Conservation (phyloP, 2,113 vertebrate genomes). For the Sorex araneus region DNA sequence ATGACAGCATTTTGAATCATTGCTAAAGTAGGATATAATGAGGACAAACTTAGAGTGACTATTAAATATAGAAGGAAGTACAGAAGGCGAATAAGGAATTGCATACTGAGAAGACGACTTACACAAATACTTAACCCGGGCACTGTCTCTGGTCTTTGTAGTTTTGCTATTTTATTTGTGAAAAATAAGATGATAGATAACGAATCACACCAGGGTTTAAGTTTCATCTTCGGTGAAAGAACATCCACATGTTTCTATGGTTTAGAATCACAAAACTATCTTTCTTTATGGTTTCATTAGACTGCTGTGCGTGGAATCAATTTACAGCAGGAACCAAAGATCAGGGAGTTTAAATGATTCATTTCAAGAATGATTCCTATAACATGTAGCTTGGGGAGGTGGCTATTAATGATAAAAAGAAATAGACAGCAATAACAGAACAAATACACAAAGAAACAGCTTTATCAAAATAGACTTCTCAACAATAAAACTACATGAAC, state of each 20-base stretch:
- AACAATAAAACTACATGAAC: not conserved
- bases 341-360: conserved; percentile 40
- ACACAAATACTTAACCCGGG: conserved; percentile 61
- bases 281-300: conserved; percentile 48
- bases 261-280: conserved; percentile 48
- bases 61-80: conserved; percentile 18
- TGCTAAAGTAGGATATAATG: conserved; percentile 55
- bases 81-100: conserved; percentile 19
- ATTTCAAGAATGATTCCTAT: conserved; percentile 48
- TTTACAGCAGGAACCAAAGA: conserved; percentile 48
- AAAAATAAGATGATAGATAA: conserved; percentile 64
- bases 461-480: conserved; percentile 28
- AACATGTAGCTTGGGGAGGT: not conserved
- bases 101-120: conserved; percentile 57
- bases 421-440: not conserved
- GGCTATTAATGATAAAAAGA: conserved; percentile 41
- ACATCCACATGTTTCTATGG: conserved; percentile 38
- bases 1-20: conserved; percentile 50
- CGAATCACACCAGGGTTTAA: conserved; percentile 52
- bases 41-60: conserved; percentile 24
- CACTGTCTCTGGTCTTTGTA: not conserved
- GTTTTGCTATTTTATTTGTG: conserved; percentile 50
- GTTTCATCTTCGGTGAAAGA: conserved; percentile 39
- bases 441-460: not conserved
- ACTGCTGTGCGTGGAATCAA: conserved; percentile 49